phyloP scores from a whole-genome alignment of 2,797 vertebrate genomes.

The Naso thynnoides region DNA sequence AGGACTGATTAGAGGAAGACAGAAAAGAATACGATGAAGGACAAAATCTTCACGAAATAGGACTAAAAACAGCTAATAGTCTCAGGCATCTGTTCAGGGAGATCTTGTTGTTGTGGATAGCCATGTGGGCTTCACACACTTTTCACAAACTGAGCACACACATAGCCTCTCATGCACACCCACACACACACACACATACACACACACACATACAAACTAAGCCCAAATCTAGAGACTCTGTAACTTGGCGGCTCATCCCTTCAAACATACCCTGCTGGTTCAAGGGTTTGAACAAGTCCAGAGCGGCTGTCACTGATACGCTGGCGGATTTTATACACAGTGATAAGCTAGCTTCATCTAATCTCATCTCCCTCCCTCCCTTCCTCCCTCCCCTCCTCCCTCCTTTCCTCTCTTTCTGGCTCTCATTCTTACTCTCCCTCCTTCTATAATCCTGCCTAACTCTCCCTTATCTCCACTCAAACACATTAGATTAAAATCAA shows the following conservation, averaged over 20 bases:
- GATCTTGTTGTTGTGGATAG: neutral
- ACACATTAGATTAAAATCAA: slow-evolving; percentile 44
- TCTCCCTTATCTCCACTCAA: slow-evolving; percentile 42
- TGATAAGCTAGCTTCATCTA: slow-evolving; percentile 57
- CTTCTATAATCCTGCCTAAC: slow-evolving; percentile 1
- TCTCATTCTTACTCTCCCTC: slow-evolving; percentile 2
- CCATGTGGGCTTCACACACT: slow-evolving; percentile 6
- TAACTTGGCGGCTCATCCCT: slow-evolving; percentile 47
- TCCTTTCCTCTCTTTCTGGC: slow-evolving; percentile 5
- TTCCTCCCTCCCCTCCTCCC: neutral
- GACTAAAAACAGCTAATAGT: neutral
- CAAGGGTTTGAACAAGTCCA: slow-evolving; percentile 51
- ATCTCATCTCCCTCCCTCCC: slow-evolving; percentile 50
- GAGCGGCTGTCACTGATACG: slow-evolving; percentile 45
- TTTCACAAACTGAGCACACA: neutral
- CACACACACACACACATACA: neutral
- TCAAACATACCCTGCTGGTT: slow-evolving; percentile 40
- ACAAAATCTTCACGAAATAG: neutral
- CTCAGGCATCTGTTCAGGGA: neutral
- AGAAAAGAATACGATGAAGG: neutral
- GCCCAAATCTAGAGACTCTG: slow-evolving; percentile 41
- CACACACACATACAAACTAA: slow-evolving; percentile 19
- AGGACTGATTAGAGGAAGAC: neutral
- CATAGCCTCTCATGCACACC: slow-evolving; percentile 3
- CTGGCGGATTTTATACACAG: slow-evolving; percentile 45